Conservation (phyloP, 1,140 invertebrate genomes). For the Aethina tumida region DNA sequence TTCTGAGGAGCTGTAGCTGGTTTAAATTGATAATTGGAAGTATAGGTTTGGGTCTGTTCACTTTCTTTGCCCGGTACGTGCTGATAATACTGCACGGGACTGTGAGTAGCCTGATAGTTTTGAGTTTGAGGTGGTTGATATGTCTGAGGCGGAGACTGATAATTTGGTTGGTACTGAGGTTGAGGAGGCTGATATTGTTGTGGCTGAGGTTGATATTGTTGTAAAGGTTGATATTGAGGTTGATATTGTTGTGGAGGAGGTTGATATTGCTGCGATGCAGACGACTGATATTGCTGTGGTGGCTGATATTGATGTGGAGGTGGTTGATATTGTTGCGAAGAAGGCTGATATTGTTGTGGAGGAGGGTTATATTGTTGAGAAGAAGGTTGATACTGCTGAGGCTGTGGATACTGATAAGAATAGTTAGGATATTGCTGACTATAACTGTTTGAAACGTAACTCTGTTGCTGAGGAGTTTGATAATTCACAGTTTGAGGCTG, state of each 20-base stretch:
- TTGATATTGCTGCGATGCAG: constrained; percentile 5
- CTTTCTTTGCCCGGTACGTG: constrained; percentile 11
- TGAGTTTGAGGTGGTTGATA: constrained; percentile 3
- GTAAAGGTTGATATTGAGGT: constrained; percentile 9
- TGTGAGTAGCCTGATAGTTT: constrained; percentile 7
- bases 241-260: constrained; percentile 11
- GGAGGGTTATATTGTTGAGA: background rate
- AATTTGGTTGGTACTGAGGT: background rate
- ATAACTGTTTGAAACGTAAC: background rate
- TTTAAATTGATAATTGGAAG: constrained; percentile 21
- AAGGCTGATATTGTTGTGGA: constrained; percentile 1
- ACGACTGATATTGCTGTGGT: constrained; percentile 3
- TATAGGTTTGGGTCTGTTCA: constrained; percentile 9
- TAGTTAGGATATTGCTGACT: constrained; percentile 1
- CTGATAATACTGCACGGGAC: constrained; percentile 5
- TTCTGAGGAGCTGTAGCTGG: constrained; percentile 9
- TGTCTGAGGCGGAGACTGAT: background rate
- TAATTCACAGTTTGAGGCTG: background rate
- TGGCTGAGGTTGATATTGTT: constrained; percentile 1
- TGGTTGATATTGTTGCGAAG: background rate
- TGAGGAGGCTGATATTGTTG: background rate
- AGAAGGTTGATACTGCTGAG: background rate
- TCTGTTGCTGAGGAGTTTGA: background rate
- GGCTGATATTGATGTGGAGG: constrained; percentile 8
- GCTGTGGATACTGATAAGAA: too few relatives aligned